Conservation (phyloP, 2,113 vertebrate genomes). For the Crotophaga sulcirostris region DNA sequence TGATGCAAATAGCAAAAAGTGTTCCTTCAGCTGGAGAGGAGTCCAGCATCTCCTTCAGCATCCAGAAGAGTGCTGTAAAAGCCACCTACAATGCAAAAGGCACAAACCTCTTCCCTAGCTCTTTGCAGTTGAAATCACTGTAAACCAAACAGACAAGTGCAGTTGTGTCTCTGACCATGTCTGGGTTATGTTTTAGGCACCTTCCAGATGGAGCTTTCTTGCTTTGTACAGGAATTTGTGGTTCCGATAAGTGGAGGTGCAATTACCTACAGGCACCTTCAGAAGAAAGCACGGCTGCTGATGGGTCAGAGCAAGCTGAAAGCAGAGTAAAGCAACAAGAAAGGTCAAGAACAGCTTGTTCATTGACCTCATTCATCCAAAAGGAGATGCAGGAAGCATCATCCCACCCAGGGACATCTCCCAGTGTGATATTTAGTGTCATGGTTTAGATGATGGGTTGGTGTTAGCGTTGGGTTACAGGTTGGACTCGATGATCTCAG, state of each 20-base stretch:
- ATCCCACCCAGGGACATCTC: neutral
- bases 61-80: neutral
- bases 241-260: neutral
- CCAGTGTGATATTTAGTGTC: neutral
- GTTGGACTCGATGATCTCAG: too few relatives aligned
- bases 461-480: too few relatives aligned
- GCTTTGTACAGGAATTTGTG: neutral
- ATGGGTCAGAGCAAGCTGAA: neutral
- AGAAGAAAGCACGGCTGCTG: neutral
- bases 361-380: neutral
- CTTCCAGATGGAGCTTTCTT: neutral
- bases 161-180: neutral
- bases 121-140: neutral
- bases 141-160: neutral
- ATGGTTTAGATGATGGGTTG: too few relatives aligned
- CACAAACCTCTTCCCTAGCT: neutral
- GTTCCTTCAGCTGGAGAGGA: neutral
- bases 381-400: neutral
- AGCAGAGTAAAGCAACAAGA: neutral
- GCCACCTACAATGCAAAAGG: fast-evolving
- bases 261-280: neutral
- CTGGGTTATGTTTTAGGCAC: neutral
- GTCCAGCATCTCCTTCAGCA: neutral
- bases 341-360: neutral
- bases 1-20: neutral